Base-by-base conservation (phyloP, 2,888 invertebrate species). In the Drosophila vallismaia region DNA sequence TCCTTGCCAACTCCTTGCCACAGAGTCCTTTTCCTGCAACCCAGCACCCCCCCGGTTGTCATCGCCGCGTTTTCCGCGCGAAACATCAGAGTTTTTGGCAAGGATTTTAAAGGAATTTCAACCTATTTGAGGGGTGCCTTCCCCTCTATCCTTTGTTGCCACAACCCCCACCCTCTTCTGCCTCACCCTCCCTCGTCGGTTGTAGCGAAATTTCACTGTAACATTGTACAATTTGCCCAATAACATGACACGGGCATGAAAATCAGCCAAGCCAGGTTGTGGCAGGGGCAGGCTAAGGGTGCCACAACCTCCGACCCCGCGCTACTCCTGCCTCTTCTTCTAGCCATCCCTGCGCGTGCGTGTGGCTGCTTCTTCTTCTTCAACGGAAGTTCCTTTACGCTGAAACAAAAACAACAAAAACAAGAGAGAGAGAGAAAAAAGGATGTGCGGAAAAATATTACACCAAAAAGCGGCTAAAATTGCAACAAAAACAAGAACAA, bases 181-280 rank as follows among this genome's bases (percentile, higher is more conserved):
- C 19, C 2, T 2, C 19, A 19, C 19, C 19, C 19, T 29, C 31
- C 10, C 44, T 19, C 19, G 1, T 9, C 24, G 29, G 24, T 52
- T 9, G 10, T 36, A 33, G 57, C 53, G 57, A 57, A 74, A 69
- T 73, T 73, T 63, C 28, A 74, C 71, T 73, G 75, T 71, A 79
- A 76, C 76, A 71, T 71, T 76, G 86, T 77, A 83, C 80, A 86
- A 83, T 83, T 83, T 80, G 80, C 74, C 84, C 81, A 80, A 86
- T 83, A 83, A 86, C 84, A 86, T 75, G 86, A 80, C 86, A 80
- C 71, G 64, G 68, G 58, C 77, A 63, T 64, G 66, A 68, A 69
- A 62, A 73, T 69, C 68, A 69, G 57, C 55, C 66, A 52, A 64
- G 62, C 78, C 78, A 36, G 5, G 33, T 4, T 8, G 8, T 62